Evolutionary conservation across 2,888 invertebrate genomes (phyloP).

Genomic region (Alentia gelatinosa): DNA sequence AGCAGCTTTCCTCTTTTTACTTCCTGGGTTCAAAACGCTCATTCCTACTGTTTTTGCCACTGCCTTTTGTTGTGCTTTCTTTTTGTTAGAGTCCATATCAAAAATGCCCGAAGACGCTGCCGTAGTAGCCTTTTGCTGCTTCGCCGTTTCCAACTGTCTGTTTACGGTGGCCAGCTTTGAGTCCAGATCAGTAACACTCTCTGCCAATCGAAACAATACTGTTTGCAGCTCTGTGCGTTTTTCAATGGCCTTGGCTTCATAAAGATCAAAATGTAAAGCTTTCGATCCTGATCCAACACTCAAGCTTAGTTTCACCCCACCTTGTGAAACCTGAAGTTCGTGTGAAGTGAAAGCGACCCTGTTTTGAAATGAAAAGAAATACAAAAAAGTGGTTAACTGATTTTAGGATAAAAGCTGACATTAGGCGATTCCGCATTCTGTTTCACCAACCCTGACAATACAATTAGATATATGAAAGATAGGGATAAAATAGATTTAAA

Average conservation of each 20-base stretch:
- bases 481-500: too few species aligned
- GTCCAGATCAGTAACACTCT: constrained; percentile 68
- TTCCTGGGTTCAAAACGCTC: constrained; percentile 78
- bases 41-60: constrained; percentile 75
- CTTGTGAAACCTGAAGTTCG: constrained; percentile 69
- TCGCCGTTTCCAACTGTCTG: constrained; percentile 68
- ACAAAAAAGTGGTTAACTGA: too few species aligned
- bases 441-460: too few species aligned
- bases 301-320: constrained; percentile 72
- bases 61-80: constrained; percentile 64
- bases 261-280: constrained; percentile 71
- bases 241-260: constrained; percentile 75
- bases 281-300: constrained; percentile 71
- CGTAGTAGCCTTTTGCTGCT: constrained; percentile 30
- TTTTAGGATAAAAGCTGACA: too few species aligned
- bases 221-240: constrained; percentile 73
- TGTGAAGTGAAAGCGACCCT: constrained; percentile 72
- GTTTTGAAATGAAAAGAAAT: constrained; percentile 18
- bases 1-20: constrained; percentile 76
- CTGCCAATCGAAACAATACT: constrained; percentile 73
- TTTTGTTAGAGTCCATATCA: constrained; percentile 4
- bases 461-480: too few species aligned
- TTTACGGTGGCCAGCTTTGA: constrained; percentile 70
- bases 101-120: constrained; percentile 14
- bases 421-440: too few species aligned